Evolutionary conservation across 64 coral and sea anemone genomes (phyloP).

Genomic region (Montipora efflorescens): DNA sequence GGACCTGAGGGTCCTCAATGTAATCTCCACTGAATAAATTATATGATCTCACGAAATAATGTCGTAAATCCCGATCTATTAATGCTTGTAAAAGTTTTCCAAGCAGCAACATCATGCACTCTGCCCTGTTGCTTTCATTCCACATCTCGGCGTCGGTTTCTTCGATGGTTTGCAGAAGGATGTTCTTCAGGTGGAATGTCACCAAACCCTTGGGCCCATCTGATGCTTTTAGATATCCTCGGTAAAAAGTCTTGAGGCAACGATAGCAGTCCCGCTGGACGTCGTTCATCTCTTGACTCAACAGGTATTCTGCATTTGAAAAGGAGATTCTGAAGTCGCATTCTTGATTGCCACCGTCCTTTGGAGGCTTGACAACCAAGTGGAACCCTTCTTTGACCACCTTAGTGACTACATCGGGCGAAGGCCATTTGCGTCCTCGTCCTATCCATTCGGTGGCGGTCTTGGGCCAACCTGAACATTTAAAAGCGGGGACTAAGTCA

Average conservation of each 20-base stretch:
- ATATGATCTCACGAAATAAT: conserved; percentile 61
- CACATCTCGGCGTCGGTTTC: conserved; percentile 62
- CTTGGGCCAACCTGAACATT: conserved; percentile 58
- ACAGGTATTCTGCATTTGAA: conserved; percentile 61
- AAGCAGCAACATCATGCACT: conserved; percentile 55
- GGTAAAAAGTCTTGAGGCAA: conserved; percentile 66
- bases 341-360: neutral
- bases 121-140: conserved; percentile 47
- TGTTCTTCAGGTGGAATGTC: conserved; percentile 59
- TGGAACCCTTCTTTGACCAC: conserved; percentile 2
- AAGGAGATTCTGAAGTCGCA: conserved; percentile 69
- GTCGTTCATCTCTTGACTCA: conserved; percentile 10
- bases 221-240: neutral
- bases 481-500: conserved; percentile 66
- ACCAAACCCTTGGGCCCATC: neutral
- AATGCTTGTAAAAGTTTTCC: conserved; percentile 14
- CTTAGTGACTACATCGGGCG: neutral
- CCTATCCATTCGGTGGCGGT: conserved; percentile 36
- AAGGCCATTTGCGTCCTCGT: conserved; percentile 60
- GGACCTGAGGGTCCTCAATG: conserved; percentile 41
- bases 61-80: conserved; percentile 26
- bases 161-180: conserved; percentile 63
- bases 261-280: conserved; percentile 66
- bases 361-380: conserved; percentile 12
- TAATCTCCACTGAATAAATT: conserved; percentile 67